phyloP scores from a whole-genome alignment of 2,113 vertebrate species.

The Dermatemys mawii region DNA sequence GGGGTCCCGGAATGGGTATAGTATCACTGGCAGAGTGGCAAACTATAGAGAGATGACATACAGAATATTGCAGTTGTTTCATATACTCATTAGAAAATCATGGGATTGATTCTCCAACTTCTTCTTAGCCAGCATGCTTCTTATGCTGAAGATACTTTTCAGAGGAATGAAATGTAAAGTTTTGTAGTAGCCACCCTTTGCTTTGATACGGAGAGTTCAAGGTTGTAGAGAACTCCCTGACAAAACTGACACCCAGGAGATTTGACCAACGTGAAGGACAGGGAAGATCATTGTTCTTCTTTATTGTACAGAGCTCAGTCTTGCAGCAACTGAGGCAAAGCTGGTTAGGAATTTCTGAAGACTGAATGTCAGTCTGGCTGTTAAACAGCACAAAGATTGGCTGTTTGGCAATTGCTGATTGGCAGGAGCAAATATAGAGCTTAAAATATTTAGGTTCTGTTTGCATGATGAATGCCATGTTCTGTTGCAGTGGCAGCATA shows the following conservation, averaged over 20 bases:
- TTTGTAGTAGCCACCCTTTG: not conserved
- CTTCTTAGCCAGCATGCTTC: not conserved
- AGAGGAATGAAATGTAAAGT: conserved; percentile 8
- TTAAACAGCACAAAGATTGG: not conserved
- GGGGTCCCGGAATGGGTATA: not conserved
- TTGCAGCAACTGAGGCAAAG: not conserved
- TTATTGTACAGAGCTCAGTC: conserved; percentile 18
- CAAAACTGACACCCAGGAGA: conserved; percentile 6
- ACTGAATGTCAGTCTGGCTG: not conserved
- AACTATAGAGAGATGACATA: not conserved
- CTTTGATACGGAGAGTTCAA: not conserved
- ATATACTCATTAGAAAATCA: not conserved
- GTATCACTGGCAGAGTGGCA: conserved; percentile 3
- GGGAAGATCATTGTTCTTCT: conserved; percentile 16
- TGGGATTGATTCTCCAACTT: not conserved
- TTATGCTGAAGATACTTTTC: conserved; percentile 8
- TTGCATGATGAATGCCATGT: not conserved
- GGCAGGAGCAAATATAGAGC: not conserved
- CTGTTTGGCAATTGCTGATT: too few species aligned
- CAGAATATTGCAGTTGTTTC: conserved; percentile 11
- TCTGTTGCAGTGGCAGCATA: not conserved
- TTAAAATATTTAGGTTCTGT: not conserved
- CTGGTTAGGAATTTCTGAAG: conserved; percentile 24
- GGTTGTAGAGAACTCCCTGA: conserved; percentile 8
- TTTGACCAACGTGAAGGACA: conserved; percentile 35